phyloP scores from a whole-genome alignment of 2,797 vertebrate genomes.

The Sebastes itinus region DNA sequence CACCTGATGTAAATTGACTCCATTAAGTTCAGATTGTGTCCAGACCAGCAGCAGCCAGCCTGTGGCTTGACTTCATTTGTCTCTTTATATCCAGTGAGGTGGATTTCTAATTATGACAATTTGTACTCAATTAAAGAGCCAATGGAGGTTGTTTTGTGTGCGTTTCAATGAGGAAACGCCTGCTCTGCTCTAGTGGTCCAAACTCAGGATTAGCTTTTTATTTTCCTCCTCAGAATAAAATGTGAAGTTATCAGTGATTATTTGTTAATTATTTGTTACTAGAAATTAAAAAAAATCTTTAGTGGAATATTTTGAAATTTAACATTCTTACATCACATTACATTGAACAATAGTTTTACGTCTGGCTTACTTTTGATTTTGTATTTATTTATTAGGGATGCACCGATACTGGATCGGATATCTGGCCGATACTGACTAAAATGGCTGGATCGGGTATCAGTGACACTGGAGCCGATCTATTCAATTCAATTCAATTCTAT shows the following conservation, averaged over 20 bases:
- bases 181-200: not conserved
- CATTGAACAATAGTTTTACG: not conserved
- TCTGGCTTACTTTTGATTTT: not conserved
- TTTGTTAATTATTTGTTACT: not conserved
- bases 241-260: not conserved
- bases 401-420: no score
- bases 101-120: conserved; percentile 34
- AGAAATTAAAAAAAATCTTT: no score
- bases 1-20: conserved; percentile 52
- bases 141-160: conserved; percentile 14
- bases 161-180: not conserved
- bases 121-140: conserved; percentile 34
- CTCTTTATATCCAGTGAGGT: conserved; percentile 13
- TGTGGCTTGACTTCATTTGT: conserved; percentile 26
- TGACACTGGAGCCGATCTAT: no score
- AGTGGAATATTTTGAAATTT: not conserved
- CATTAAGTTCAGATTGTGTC: conserved; percentile 50
- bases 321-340: not conserved
- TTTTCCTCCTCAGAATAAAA: not conserved
- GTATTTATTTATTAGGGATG: not conserved
- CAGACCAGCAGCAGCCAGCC: conserved; percentile 6
- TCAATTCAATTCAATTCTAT: no score
- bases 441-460: no score
- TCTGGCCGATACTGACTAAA: no score
- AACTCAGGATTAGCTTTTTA: not conserved